phyloP scores from a whole-genome alignment of 2,888 invertebrate species.

The Diadegma fenestrale region DNA sequence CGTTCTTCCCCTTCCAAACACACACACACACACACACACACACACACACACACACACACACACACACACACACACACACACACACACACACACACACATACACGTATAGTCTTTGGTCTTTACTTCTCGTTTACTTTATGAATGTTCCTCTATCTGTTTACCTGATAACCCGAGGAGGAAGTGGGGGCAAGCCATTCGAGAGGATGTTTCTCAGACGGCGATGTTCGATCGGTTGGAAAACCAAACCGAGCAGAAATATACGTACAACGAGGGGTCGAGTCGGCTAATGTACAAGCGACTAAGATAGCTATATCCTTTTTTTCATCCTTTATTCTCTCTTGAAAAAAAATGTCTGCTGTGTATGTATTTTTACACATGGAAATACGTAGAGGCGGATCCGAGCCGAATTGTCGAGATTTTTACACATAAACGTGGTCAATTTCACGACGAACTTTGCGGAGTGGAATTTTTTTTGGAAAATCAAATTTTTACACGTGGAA shows the following conservation, averaged over 20 bases:
- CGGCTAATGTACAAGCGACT: conserved; percentile 76
- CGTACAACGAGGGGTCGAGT: conserved; percentile 68
- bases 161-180: conserved; percentile 74
- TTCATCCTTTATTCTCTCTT: conserved; percentile 37
- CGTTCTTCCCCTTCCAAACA: conserved; percentile 25
- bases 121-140: conserved; percentile 80
- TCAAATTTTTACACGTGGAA: no score
- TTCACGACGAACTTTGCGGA: neutral
- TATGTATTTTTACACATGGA: conserved; percentile 19
- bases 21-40: neutral
- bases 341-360: conserved; percentile 23
- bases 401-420: neutral
- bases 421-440: neutral
- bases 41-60: neutral
- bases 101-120: conserved; percentile 22
- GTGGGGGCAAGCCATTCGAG: conserved; percentile 43
- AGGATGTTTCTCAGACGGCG: conserved; percentile 70
- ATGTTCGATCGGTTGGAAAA: conserved; percentile 82
- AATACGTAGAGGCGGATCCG: conserved; percentile 6
- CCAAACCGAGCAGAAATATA: conserved; percentile 78
- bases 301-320: conserved; percentile 53
- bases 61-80: neutral
- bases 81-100: neutral
- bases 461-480: no score
- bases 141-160: conserved; percentile 81